Base-by-base conservation (phyloP, 2,888 invertebrate genomes). In the Polydrusus tereticollis region DNA sequence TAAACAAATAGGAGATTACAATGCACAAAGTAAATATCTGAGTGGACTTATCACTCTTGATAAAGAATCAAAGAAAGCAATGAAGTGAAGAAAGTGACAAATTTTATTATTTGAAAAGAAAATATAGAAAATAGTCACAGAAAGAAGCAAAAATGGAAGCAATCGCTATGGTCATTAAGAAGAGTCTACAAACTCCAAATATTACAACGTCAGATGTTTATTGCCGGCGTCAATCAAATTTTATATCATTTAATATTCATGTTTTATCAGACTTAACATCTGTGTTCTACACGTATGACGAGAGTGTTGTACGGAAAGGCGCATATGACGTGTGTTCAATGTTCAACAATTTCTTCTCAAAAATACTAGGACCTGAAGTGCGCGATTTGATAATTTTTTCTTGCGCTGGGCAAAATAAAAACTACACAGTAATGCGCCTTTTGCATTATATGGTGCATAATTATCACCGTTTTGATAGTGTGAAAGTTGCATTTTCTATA, bases 381-480 rank as follows among this genome's bases (percentile, higher is more conserved):
- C 21, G 52, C n/a, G 5, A 26, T 52, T 52, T 52, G 23, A 52
- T 52, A 6, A 14, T 52, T 26, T 52, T 26, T 52, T 33, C 33
- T 33, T 33, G 33, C 33, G 26, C 55, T 5, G 33, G 55, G 0
- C 33, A 33, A 16, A 57, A 57, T 14, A 57, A 29, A 26, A 33
- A 57, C 18, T 57, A 29, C 8, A 26, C 55, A 33, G 55, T 57
- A 57, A 33, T 57, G 26, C 55, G 55, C 33, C 33, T 57, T 16
- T 57, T 57, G 8, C 29, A 57, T 57, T 16, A 33, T 33, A 33
- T 16, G n/a, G 33, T 33, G 16, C 55, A 23, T 26, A 26, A 26
- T n/a, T n/a, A 23, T n/a, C 2, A 52, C n/a, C 52, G 33, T 33
- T 33, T 33, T 33, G 33, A 33, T 33, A 33, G 33, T 33, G 33